Evolutionary conservation across 2,113 vertebrate species (phyloP).

Genomic region (Pandion haliaetus): DNA sequence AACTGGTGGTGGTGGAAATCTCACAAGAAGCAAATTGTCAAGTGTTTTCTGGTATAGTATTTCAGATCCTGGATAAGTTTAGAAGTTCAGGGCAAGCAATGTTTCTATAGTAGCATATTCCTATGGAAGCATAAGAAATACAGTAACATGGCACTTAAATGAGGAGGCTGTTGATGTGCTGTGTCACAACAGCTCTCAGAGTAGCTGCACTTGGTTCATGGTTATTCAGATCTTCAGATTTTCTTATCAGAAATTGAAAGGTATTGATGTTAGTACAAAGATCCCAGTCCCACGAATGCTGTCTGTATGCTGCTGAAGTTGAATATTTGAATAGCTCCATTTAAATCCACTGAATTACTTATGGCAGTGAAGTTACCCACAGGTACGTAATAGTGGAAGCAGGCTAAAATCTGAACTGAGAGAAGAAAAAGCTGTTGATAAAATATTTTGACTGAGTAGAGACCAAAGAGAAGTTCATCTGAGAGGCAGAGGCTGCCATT

Average conservation of each 20-base stretch:
- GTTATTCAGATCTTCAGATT: neutral
- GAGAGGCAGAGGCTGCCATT: neutral
- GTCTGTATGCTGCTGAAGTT: neutral
- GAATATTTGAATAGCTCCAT: neutral
- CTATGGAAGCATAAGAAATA: neutral
- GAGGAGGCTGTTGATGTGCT: neutral
- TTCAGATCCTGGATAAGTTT: neutral
- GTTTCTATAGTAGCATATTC: neutral
- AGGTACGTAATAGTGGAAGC: neutral
- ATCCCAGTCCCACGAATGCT: neutral
- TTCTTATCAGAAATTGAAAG: neutral
- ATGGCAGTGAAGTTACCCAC: neutral
- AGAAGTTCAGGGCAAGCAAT: neutral
- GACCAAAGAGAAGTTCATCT: neutral
- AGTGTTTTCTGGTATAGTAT: neutral
- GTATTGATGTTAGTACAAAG: neutral
- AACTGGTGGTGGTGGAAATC: neutral
- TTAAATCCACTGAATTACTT: neutral
- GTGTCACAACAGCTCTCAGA: neutral
- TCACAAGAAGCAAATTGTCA: neutral
- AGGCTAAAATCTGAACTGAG: neutral
- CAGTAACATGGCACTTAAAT: neutral
- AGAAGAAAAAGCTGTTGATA: neutral
- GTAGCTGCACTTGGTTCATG: neutral
- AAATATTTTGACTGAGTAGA: neutral